Conservation (phyloP, 2,797 vertebrate species). For the Anguilla marmorata region DNA sequence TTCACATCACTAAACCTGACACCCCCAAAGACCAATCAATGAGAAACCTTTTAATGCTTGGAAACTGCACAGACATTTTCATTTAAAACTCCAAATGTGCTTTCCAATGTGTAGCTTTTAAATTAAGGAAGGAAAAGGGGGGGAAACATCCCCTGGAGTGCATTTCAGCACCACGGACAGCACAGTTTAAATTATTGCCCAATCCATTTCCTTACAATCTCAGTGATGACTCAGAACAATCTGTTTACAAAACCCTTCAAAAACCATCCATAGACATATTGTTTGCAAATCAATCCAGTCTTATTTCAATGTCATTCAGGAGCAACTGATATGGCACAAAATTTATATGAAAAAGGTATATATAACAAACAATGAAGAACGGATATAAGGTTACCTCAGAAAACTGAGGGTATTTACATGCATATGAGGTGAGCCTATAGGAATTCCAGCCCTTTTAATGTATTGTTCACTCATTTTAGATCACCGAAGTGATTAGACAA, state of each 20-base stretch:
- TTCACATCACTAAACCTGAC: constrained; percentile 14
- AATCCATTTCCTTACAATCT: background rate
- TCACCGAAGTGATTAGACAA: background rate
- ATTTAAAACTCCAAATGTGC: background rate
- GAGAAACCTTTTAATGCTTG: background rate
- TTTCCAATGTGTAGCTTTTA: background rate
- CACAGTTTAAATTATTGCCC: background rate
- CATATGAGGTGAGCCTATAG: background rate
- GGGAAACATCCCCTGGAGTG: background rate
- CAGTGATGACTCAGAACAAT: background rate
- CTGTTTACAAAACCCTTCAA: background rate
- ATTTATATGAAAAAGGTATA: background rate
- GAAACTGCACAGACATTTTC: background rate
- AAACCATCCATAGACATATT: background rate
- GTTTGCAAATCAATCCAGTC: background rate
- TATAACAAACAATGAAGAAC: background rate
- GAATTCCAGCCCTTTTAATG: background rate
- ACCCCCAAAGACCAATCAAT: constrained; percentile 30
- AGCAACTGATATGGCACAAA: background rate
- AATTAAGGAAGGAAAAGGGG: background rate
- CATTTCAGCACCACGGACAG: constrained; percentile 22
- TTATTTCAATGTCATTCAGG: background rate
- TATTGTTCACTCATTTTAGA: background rate
- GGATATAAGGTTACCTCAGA: background rate
- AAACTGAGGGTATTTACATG: background rate